Evolutionary conservation across 2,888 invertebrate genomes (phyloP).

Genomic region (Phaedon cochleariae): DNA sequence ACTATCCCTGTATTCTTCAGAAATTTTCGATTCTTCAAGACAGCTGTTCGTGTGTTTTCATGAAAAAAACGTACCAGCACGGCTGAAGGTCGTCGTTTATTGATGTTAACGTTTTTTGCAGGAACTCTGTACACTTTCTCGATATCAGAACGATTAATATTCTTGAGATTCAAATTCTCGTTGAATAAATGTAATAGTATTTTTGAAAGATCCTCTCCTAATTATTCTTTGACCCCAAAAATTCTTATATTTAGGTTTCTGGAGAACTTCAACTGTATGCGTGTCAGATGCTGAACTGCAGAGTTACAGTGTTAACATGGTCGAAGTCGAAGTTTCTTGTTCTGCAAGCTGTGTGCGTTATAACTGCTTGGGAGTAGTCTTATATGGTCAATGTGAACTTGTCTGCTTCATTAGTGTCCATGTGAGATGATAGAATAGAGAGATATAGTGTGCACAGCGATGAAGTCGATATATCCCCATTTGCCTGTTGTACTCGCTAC

Average conservation of each 20-base stretch:
- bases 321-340: too few relatives aligned
- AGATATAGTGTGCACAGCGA: too few relatives aligned
- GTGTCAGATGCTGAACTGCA: too few relatives aligned
- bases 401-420: too few relatives aligned
- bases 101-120: slow-evolving; percentile 8
- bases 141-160: neutral
- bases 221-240: slow-evolving; percentile 10
- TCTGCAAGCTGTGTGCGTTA: too few relatives aligned
- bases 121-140: slow-evolving; percentile 4
- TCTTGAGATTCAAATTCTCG: slow-evolving; percentile 4
- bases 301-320: too few relatives aligned
- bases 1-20: slow-evolving; percentile 16
- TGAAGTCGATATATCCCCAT: too few relatives aligned
- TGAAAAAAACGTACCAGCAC: slow-evolving; percentile 11
- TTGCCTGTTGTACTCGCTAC: too few relatives aligned
- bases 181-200: slow-evolving; percentile 3
- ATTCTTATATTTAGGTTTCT: slow-evolving; percentile 12
- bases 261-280: too few relatives aligned
- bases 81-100: slow-evolving; percentile 5
- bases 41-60: slow-evolving; percentile 11
- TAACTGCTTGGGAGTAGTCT: too few relatives aligned
- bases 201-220: slow-evolving; percentile 5
- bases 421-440: too few relatives aligned
- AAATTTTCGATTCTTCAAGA: slow-evolving; percentile 7
- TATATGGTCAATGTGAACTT: too few relatives aligned